These are phyloP conservation scores for Ectemnius continuus DNA, from an alignment of 2,888 invertebrate genomes.

Conservation along the genomic window DNA sequence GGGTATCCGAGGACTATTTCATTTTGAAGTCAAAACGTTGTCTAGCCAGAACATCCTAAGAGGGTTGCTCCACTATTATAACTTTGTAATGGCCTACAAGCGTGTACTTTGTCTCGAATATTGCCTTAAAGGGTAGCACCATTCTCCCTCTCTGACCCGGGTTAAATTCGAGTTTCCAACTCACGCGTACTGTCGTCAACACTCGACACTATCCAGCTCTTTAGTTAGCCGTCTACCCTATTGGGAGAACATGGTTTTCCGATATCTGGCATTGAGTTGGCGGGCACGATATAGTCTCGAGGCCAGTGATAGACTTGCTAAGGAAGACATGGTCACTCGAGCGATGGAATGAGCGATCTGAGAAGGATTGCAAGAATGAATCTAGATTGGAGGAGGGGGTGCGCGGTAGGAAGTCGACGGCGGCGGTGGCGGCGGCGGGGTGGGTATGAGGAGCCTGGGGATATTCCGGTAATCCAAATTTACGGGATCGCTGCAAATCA, in stretches of 20 bases:
- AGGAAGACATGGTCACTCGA: neutral
- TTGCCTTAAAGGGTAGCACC: constrained; percentile 50
- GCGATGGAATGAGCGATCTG: neutral
- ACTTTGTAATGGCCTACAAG: constrained; percentile 57
- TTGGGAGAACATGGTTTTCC: too few species aligned
- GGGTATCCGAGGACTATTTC: constrained; percentile 43
- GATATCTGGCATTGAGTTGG: neutral
- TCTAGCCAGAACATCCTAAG: constrained; percentile 42
- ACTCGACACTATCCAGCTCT: neutral
- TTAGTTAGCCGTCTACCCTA: neutral
- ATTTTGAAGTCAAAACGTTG: constrained; percentile 56
- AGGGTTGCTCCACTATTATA: constrained; percentile 53
- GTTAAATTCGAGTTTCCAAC: constrained; percentile 45
- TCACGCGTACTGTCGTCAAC: constrained; percentile 17
- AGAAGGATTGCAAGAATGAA: constrained; percentile 6
- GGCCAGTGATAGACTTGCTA: too few species aligned
- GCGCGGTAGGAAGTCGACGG: neutral
- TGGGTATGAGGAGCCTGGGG: constrained; percentile 40
- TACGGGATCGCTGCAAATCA: constrained; percentile 66
- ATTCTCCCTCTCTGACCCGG: constrained; percentile 19
- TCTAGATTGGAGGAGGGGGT: neutral
- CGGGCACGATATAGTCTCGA: neutral
- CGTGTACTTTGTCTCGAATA: constrained; percentile 55
- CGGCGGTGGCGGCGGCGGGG: too few species aligned
- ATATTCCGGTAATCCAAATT: constrained; percentile 67